phyloP scores from a whole-genome alignment of 35 echinoderm and acorn worm genomes.

The Acanthaster planci region DNA sequence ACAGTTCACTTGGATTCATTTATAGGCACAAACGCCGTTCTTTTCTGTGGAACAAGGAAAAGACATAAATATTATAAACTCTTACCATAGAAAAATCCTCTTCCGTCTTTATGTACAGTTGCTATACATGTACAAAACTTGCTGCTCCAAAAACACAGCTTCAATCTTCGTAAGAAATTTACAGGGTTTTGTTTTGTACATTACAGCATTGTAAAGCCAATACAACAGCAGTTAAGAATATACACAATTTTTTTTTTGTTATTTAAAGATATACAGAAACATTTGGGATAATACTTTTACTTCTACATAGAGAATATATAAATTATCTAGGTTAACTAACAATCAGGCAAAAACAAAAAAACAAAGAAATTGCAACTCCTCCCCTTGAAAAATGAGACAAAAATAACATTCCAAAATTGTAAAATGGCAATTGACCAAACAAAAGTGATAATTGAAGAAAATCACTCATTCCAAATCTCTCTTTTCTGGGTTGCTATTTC shows the following conservation, averaged over 20 bases:
- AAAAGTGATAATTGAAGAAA: too few species aligned
- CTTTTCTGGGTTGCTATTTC: too few species aligned
- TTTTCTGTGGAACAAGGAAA: conserved; percentile 16
- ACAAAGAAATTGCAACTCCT: conserved; percentile 20
- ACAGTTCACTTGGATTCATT: conserved; percentile 2
- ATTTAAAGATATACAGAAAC: conserved; percentile 10
- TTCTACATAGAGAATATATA: conserved; percentile 11
- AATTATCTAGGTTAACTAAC: conserved; percentile 24
- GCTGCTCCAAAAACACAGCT: conserved; percentile 22
- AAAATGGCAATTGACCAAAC: too few species aligned
- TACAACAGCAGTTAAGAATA: conserved; percentile 18
- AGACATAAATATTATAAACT: conserved; percentile 35
- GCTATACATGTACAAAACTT: conserved; percentile 23
- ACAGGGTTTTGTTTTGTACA: conserved; percentile 31
- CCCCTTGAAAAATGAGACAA: not conserved
- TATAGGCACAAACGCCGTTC: conserved; percentile 21
- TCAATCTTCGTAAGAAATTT: conserved; percentile 27
- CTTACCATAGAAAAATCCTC: conserved; percentile 7
- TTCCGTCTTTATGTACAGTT: conserved; percentile 5
- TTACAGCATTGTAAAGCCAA: conserved; percentile 6
- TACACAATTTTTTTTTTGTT: conserved; percentile 6
- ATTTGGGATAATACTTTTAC: not conserved
- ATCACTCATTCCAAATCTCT: too few species aligned
- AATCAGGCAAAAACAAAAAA: not conserved
- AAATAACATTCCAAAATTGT: not conserved